phyloP scores from a whole-genome alignment of 1,140 invertebrate genomes.

The Sarcophaga peregrina region DNA sequence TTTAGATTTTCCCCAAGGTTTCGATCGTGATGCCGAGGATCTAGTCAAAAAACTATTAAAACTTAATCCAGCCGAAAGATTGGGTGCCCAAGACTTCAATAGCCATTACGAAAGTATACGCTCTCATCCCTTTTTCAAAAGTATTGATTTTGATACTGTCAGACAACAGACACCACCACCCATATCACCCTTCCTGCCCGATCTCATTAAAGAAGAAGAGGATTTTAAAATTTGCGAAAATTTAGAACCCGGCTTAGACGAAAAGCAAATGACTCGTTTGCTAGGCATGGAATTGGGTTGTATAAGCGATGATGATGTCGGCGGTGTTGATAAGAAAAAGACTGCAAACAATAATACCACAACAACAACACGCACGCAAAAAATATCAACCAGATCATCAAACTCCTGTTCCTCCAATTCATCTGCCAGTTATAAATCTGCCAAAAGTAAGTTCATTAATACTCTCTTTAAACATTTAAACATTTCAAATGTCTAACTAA shows the following conservation, averaged over 20 bases:
- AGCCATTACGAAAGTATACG: conserved; percentile 85
- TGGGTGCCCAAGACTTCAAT: conserved; percentile 82
- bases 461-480: background rate
- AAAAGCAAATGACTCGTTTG: conserved; percentile 80
- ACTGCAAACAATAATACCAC: conserved; percentile 54
- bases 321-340: conserved; percentile 44
- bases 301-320: conserved; percentile 44
- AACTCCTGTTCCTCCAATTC: background rate
- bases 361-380: conserved; percentile 46
- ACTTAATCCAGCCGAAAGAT: conserved; percentile 79
- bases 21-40: conserved; percentile 84
- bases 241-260: conserved; percentile 86
- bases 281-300: conserved; percentile 77
- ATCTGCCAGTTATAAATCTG: background rate
- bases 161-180: conserved; percentile 82
- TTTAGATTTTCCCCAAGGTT: conserved; percentile 93
- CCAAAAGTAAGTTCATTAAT: conserved; percentile 28
- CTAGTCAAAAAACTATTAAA: conserved; percentile 89
- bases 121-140: conserved; percentile 86
- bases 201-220: conserved; percentile 77
- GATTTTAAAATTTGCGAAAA: conserved; percentile 78
- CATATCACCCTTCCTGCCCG: conserved; percentile 86
- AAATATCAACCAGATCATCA: no score
- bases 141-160: conserved; percentile 86
- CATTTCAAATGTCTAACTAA: background rate